phyloP scores from a whole-genome alignment of 2,888 invertebrate genomes.

The Conus canariensis region DNA sequence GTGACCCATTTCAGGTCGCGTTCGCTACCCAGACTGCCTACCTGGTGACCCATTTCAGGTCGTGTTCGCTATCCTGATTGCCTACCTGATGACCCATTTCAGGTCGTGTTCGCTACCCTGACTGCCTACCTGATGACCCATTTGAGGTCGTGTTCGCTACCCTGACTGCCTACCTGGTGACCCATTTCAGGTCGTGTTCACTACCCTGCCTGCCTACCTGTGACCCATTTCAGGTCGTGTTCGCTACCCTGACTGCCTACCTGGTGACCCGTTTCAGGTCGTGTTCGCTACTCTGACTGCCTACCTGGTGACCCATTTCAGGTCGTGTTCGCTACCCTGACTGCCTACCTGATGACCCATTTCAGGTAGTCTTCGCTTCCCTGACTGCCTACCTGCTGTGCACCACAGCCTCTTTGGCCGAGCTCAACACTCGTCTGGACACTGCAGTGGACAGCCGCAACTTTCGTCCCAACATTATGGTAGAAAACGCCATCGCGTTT shows the following conservation, averaged over 20 bases:
- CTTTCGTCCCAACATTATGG: slow-evolving; percentile 87
- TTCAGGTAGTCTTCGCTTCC: slow-evolving; percentile 44
- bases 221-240: no score
- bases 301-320: slow-evolving; percentile 67
- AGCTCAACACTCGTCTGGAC: slow-evolving; percentile 83
- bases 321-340: slow-evolving; percentile 52
- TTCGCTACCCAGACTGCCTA: slow-evolving; percentile 61
- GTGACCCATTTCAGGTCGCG: no score
- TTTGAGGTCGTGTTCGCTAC: slow-evolving; percentile 41
- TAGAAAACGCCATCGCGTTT: slow-evolving; percentile 80
- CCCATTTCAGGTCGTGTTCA: no score
- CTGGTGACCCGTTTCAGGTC: slow-evolving; percentile 63
- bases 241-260: slow-evolving; percentile 61
- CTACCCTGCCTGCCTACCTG: slow-evolving; percentile 74
- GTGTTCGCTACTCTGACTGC: slow-evolving; percentile 57
- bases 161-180: slow-evolving; percentile 72
- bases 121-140: slow-evolving; percentile 70
- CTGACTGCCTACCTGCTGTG: slow-evolving; percentile 81
- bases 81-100: slow-evolving; percentile 68
- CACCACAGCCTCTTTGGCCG: slow-evolving; percentile 84
- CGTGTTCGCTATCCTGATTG: slow-evolving; percentile 55
- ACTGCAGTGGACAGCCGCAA: slow-evolving; percentile 81
- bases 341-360: slow-evolving; percentile 70
- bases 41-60: slow-evolving; percentile 64
- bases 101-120: slow-evolving; percentile 52